phyloP scores from a whole-genome alignment of 23 tunicate genomes.

The Styela clava region DNA sequence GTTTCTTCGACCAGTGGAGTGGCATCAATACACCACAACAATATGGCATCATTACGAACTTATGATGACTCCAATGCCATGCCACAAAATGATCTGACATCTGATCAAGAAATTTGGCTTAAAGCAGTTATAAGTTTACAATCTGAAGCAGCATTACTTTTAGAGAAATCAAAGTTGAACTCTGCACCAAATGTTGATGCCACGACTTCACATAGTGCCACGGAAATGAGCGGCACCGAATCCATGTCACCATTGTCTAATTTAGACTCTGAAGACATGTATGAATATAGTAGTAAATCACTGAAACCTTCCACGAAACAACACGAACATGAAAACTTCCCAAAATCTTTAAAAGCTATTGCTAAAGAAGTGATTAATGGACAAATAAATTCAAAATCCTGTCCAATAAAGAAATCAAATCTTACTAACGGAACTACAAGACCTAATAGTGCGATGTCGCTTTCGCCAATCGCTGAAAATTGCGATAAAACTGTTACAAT shows the following conservation, averaged over 20 bases:
- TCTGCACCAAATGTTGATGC: neutral
- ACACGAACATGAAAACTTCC: neutral
- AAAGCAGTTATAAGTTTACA: conserved; percentile 47
- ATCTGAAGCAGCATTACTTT: conserved; percentile 38
- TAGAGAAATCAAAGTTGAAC: conserved; percentile 21
- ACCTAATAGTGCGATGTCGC: neutral
- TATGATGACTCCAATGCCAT: neutral
- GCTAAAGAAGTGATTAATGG: neutral
- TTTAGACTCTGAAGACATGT: conserved; percentile 7
- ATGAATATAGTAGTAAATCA: neutral
- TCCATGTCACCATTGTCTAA: conserved; percentile 11
- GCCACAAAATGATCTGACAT: neutral
- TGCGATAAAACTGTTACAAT: neutral
- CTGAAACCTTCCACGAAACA: neutral
- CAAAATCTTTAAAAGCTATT: neutral
- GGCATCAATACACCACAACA: neutral
- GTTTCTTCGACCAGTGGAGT: neutral
- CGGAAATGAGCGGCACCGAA: conserved; percentile 14
- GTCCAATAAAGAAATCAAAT: neutral
- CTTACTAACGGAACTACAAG: neutral
- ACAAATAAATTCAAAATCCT: neutral
- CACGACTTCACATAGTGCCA: neutral
- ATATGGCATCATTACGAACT: neutral
- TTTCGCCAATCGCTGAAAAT: neutral
- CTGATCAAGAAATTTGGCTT: conserved; percentile 64